Conservation (phyloP, 2,797 vertebrate genomes). For the Glossophaga mutica region DNA sequence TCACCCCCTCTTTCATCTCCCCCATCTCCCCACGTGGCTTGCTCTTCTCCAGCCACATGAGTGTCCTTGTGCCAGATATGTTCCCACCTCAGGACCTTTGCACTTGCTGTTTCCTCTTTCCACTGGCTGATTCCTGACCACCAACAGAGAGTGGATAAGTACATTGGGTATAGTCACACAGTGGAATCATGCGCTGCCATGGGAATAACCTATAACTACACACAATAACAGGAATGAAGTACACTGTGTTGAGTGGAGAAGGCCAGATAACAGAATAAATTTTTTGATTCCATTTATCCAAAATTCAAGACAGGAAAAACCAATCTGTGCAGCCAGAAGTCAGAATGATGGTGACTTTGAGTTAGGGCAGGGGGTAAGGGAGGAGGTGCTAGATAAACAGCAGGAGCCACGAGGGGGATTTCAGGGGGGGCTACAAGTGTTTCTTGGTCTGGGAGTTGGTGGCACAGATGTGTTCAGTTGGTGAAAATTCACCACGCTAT, state of each 20-base stretch:
- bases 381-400: neutral
- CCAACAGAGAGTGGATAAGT: neutral
- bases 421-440: neutral
- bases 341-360: neutral
- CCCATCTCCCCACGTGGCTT: too few relatives aligned
- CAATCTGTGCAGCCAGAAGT: neutral
- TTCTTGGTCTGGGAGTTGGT: neutral
- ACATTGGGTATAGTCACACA: neutral
- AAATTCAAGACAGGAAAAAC: neutral
- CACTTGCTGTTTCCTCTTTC: neutral
- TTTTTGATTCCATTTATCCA: neutral
- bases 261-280: neutral
- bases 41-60: neutral
- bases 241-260: neutral
- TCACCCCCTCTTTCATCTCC: neutral
- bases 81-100: constrained; percentile 22
- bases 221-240: neutral
- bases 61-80: neutral
- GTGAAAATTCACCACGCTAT: neutral
- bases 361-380: too few relatives aligned
- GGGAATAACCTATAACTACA: neutral
- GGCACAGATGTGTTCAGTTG: neutral
- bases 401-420: neutral
- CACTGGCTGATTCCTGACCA: neutral
- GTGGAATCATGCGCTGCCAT: fast-evolving